Conservation (phyloP, 2,888 invertebrate species). For the Busseola fusca region DNA sequence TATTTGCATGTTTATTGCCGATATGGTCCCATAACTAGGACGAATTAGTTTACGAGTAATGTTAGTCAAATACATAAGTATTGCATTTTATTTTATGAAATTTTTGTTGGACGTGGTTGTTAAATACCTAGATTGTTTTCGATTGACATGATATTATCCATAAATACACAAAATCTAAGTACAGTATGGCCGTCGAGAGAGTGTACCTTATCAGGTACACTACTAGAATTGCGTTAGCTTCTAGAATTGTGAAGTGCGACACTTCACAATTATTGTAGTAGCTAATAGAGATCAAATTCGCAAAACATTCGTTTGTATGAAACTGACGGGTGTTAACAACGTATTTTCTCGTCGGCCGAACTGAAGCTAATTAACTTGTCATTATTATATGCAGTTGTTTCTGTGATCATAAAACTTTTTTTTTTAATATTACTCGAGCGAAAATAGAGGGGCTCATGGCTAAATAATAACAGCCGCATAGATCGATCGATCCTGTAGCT, state of each 20-base stretch:
- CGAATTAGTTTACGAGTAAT: constrained; percentile 54
- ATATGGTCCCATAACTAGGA: constrained; percentile 73
- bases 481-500: no score
- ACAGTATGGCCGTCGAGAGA: not conserved
- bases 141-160: no score
- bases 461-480: no score
- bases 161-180: no score
- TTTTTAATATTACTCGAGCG: not conserved
- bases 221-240: no score
- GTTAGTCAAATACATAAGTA: not conserved
- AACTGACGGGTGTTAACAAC: not conserved
- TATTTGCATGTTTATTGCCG: constrained; percentile 80
- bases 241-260: no score
- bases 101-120: not conserved
- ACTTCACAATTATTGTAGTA: not conserved
- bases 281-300: not conserved
- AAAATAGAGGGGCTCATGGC: no score
- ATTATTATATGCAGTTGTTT: not conserved
- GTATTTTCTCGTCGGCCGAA: not conserved
- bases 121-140: not conserved
- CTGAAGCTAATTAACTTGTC: not conserved
- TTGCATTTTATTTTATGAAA: not conserved
- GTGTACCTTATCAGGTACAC: not conserved
- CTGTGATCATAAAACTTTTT: not conserved
- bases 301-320: not conserved